These are phyloP conservation scores for Colius striatus DNA, from an alignment of 2,113 vertebrate genomes.

Conservation along the genomic window DNA sequence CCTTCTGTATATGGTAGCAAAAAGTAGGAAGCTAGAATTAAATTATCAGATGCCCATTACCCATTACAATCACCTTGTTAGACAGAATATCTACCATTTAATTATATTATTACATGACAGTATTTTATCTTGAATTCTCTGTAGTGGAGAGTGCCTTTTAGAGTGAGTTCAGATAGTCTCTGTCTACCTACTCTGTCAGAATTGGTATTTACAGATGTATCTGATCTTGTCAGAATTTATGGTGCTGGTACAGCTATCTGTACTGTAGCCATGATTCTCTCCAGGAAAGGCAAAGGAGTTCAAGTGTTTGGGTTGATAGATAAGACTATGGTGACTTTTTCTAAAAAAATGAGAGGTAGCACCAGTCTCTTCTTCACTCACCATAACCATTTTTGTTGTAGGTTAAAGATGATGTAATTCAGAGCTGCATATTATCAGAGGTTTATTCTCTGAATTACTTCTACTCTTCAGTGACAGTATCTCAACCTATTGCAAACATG, in stretches of 20 bases:
- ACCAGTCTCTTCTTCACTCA: background rate
- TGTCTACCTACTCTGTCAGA: background rate
- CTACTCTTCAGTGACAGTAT: background rate
- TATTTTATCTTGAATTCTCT: background rate
- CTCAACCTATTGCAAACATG: background rate
- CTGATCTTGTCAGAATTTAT: slow-evolving; percentile 26
- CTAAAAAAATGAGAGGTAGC: background rate
- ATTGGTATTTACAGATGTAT: background rate
- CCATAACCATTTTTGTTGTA: background rate
- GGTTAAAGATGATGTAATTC: slow-evolving; percentile 45
- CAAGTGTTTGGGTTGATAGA: background rate
- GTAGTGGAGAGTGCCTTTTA: background rate
- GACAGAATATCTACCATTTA: background rate
- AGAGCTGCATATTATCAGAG: background rate
- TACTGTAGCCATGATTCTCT: background rate
- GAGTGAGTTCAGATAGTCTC: background rate
- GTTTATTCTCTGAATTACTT: slow-evolving; percentile 13
- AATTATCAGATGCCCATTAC: background rate
- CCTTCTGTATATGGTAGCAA: background rate
- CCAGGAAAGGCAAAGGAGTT: background rate
- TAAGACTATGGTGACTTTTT: background rate
- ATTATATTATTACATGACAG: background rate
- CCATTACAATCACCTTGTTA: background rate
- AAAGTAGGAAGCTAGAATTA: background rate
- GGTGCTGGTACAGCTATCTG: background rate